These are phyloP conservation scores for Pseudomyrmex cubaensis DNA, from an alignment of 1,140 invertebrate species.

Conservation along the genomic window DNA sequence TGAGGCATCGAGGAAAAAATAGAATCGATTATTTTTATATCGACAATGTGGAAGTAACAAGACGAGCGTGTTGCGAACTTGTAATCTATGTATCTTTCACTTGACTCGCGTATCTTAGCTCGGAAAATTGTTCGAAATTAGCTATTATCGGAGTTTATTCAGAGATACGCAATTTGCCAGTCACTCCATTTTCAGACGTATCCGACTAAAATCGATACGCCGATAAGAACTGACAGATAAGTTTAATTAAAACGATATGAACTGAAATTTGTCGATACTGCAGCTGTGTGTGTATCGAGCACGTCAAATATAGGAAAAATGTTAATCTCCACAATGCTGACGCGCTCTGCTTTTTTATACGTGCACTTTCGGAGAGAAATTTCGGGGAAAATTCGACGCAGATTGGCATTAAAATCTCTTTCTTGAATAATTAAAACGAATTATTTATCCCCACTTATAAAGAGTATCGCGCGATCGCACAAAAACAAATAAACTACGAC, in stretches of 20 bases:
- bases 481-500: neutral
- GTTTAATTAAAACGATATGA: conserved; percentile 52
- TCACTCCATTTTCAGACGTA: conserved; percentile 35
- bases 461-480: neutral
- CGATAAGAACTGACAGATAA: conserved; percentile 42
- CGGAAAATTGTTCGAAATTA: conserved; percentile 49
- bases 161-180: conserved; percentile 44
- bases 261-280: conserved; percentile 20
- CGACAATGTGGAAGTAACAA: conserved; percentile 70
- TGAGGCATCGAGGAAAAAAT: neutral
- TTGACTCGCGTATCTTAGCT: conserved; percentile 49
- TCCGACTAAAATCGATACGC: conserved; percentile 32
- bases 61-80: conserved; percentile 76
- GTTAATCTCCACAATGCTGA: conserved; percentile 33
- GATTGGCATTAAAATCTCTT: neutral
- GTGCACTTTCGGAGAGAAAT: too few relatives aligned
- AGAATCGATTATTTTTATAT: conserved; percentile 67
- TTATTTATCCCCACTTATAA: neutral
- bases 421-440: neutral
- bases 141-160: conserved; percentile 43
- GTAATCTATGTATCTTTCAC: conserved; percentile 66
- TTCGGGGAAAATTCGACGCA: too few relatives aligned
- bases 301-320: neutral
- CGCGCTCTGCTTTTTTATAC: neutral
- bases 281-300: too few relatives aligned